Evolutionary conservation across 2,888 invertebrate species (phyloP), one percentile per base, ranked within the genome.

Genomic region (Pecten maximus): DNA sequence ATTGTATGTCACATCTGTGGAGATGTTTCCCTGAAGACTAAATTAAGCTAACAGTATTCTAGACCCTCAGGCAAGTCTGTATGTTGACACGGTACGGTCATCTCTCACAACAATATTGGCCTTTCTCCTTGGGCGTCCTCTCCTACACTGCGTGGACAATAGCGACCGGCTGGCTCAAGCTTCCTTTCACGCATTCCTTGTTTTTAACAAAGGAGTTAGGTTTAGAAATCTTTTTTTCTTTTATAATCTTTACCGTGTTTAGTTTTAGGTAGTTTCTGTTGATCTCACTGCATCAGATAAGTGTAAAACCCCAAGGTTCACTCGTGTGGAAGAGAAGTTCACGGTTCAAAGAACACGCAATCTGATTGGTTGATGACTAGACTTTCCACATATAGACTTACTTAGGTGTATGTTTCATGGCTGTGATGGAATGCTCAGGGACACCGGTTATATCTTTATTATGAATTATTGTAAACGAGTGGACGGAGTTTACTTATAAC

Each of bases 401-500:
- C 74, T 6, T 74, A 74, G 74, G 74, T 74, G 74, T 74, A 28
- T 74, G 60, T 74, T 74, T 74, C 74, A 74, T 74, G 74, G 74
- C 74, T 74, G 35, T 74, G 74, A 74, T 28, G 74, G 74, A 74
- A 74, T 74, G 35, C 35, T 28, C 2, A 35, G 35, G 74, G 35
- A 74, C 74, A 6, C 74, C 35, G 74, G 74, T 74, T 74, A 35
- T 74, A 74, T 28, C 74, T 74, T 4, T 60, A 60, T 60, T 23
- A 60, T 60, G 60, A 60, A 60, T 60, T 60, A 60, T 60, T 60
- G 3, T 35, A 74, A 28, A 28, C 74, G 2, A 35, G 35, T 16
- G 10, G 35, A 35, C 74, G 74, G 74, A 35, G 1, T 28, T 74
- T 35, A 35, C 74, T 74, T 35, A 35, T 35, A 74, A 74, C 35